Conservation (phyloP, 2,888 invertebrate species). For the Drosophila sordidula region DNA sequence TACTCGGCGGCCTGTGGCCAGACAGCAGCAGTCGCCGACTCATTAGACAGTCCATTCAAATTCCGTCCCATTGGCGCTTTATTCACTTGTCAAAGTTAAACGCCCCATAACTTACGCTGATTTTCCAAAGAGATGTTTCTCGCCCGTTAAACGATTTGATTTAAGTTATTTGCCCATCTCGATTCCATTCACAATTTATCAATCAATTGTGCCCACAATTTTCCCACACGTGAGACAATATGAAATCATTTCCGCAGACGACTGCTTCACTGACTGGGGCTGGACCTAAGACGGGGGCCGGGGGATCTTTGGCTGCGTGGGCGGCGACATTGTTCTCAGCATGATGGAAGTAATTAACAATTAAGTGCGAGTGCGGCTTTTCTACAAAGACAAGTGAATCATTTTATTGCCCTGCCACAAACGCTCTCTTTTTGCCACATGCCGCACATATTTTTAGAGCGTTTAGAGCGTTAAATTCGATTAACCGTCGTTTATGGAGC, state of each 20-base stretch:
- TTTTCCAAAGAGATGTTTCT: conserved; percentile 26
- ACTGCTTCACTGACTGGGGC: conserved; percentile 1
- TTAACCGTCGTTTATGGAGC: conserved; percentile 62
- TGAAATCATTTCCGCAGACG: conserved; percentile 50
- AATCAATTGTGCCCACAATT: conserved; percentile 31
- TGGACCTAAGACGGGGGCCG: not conserved
- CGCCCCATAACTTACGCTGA: conserved; percentile 18
- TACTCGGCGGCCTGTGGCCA: not conserved
- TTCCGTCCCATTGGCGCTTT: conserved; percentile 28
- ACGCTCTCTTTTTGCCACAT: conserved; percentile 19
- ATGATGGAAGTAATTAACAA: conserved; percentile 38
- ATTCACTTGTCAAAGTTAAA: conserved; percentile 37
- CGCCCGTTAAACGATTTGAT: conserved; percentile 53
- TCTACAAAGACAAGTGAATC: conserved; percentile 49
- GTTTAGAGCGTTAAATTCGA: conserved; percentile 57
- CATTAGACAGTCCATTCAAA: conserved; percentile 47
- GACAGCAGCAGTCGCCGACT: conserved; percentile 10
- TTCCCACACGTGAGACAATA: conserved; percentile 39
- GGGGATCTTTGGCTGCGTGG: conserved; percentile 37
- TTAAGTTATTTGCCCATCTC: conserved; percentile 31
- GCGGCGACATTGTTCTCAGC: conserved; percentile 30
- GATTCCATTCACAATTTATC: conserved; percentile 37
- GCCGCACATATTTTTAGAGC: conserved; percentile 15
- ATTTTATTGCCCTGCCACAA: conserved; percentile 30
- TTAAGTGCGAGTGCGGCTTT: conserved; percentile 37